Base-by-base conservation (phyloP, 1,140 invertebrate species). In the Archegozetes longisetosus region DNA sequence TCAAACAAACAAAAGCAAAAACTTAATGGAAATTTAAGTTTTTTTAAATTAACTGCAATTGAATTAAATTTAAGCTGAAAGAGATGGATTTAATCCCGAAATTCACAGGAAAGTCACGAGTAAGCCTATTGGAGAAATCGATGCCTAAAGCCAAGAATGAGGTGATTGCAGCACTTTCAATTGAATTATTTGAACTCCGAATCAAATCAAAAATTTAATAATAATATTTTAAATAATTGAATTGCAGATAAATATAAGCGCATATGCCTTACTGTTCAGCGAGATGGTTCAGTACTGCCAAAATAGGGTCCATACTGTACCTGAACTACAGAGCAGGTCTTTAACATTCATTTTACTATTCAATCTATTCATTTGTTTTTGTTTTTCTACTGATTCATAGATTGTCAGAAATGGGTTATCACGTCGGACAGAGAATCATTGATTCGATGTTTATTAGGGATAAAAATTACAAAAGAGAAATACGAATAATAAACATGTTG, bases 271-370 rank as follows among this genome's bases (percentile, higher is more conserved):
- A 52, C 75, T 99, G 48, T 98, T 98, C 73, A 94, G 91, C 2
- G 95, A 98, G 79, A 82, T 98, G 57, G 91, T 99, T 3, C 91
- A 97, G 71, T 98, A 98, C 73, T 93, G 88, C 70, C 93, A 98
- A 73, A 95, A 92, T 73, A 80, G 89, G 69, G 90, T 92, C 23
- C 87, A 88, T 66, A 94, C 89, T 12, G 87, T 98, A 47, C 84
- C 88, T 24, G 94, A 98, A 72, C 74, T 98, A 49, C 93, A 98
- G 72, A 86, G 79, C 66, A 93, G 86, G 88, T 91, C 76, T 73
- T 73, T 60, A 27, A 64, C 3, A 25, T n/a, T 58, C 17, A 55
- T 47, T 60, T 25, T 50, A 20, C n/a, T 54, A 52, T 53, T 17
- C 40, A 40, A 49, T 54, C 20, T 48, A 14, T 14, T 29, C 1